phyloP scores from a whole-genome alignment of 1,140 invertebrate genomes.

The Bursaphelenchus mucronatus region DNA sequence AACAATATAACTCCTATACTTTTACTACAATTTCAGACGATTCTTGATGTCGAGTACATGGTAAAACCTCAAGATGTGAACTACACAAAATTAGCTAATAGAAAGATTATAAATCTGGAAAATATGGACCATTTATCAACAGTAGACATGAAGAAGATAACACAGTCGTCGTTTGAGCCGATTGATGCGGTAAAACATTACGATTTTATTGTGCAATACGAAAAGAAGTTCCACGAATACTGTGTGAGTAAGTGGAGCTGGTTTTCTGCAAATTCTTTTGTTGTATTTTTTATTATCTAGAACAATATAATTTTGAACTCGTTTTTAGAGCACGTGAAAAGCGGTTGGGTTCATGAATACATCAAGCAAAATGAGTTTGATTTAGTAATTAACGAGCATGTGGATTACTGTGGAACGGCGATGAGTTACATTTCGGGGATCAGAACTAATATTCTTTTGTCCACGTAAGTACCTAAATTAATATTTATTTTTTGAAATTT shows the following conservation, averaged over 20 bases:
- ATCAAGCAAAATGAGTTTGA: constrained; percentile 15
- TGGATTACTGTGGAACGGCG: constrained; percentile 20
- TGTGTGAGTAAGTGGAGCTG: constrained; percentile 7
- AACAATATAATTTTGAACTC: constrained; percentile 1
- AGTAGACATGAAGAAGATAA: constrained; percentile 5
- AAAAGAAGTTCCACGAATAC: constrained; percentile 2
- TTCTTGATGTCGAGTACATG: constrained; percentile 18
- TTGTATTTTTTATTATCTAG: not conserved
- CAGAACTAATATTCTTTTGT: constrained; percentile 15
- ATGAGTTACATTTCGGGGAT: constrained; percentile 11
- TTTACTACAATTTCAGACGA: constrained; percentile 11
- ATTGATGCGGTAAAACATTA: not conserved
- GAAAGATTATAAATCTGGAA: not conserved
- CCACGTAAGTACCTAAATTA: constrained; percentile 13
- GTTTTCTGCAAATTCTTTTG: not conserved
- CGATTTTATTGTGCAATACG: constrained; percentile 3
- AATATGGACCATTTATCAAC: not conserved
- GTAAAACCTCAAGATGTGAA: constrained; percentile 9
- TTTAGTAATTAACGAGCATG: constrained; percentile 24
- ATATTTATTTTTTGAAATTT: not conserved
- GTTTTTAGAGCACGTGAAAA: constrained; percentile 12
- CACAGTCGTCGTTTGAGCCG: not conserved
- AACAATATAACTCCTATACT: no score
- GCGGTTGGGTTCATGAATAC: not conserved
- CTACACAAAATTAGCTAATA: constrained; percentile 2